Percentiles rank a stretch among this genome's conserved stretches.
Conservation (phyloP, 1,140 invertebrate species). For the Oreohelix idahoensis region DNA sequence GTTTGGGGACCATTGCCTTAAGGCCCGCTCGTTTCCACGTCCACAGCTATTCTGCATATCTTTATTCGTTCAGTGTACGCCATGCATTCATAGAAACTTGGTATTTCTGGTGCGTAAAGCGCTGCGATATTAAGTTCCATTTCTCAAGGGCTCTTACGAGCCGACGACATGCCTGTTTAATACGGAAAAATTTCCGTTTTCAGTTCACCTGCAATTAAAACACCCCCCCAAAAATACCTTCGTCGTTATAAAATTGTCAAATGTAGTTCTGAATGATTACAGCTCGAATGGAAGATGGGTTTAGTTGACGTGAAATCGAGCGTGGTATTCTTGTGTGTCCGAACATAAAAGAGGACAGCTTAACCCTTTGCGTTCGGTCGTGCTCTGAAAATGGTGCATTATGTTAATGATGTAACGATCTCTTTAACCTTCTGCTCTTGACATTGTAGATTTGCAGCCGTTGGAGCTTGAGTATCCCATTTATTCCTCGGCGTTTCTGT, state of each 20-base stretch:
- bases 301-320: background rate
- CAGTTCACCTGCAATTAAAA: background rate
- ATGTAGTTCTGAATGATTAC: background rate
- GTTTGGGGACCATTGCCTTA: too few species aligned
- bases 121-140: background rate
- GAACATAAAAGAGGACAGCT: background rate
- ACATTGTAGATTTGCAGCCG: too few species aligned
- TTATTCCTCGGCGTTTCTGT: background rate
- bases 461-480: background rate
- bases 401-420: too few species aligned
- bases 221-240: background rate
- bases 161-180: background rate
- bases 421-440: too few species aligned
- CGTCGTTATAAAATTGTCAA: background rate
- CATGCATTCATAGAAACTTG: too few species aligned
- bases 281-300: background rate
- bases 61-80: too few species aligned
- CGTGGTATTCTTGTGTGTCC: background rate
- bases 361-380: background rate
- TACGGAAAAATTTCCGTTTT: background rate
- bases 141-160: background rate
- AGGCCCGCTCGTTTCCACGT: too few species aligned
- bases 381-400: background rate
- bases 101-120: too few species aligned
- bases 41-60: too few species aligned